A percentile compares a stretch with the other conserved stretches of the same genome.
phyloP scores from a whole-genome alignment of 92 coral and sea anemone genomes.

The Blastomussa wellsi region DNA sequence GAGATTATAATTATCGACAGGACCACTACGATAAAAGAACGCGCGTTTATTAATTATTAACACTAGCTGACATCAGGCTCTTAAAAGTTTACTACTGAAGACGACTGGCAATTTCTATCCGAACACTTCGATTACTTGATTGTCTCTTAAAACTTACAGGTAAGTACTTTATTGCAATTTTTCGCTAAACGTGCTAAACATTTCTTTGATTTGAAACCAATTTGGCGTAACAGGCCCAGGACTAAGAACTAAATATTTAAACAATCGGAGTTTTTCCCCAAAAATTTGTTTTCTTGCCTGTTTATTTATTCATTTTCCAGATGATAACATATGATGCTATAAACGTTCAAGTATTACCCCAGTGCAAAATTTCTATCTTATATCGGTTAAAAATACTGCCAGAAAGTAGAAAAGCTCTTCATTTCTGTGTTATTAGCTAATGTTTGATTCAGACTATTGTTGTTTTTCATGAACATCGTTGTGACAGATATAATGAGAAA shows the following conservation, averaged over 20 bases:
- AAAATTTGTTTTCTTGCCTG: neutral
- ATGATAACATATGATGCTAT: neutral
- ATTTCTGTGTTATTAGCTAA: neutral
- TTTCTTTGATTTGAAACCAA: neutral
- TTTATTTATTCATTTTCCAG: constrained; percentile 1
- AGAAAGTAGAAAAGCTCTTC: neutral
- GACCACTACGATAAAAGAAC: neutral
- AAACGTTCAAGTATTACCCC: neutral
- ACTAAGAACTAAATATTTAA: neutral
- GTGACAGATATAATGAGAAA: neutral
- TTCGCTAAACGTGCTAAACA: neutral
- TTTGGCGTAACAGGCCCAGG: neutral
- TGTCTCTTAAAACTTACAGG: neutral
- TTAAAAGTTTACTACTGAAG: neutral
- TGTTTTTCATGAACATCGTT: neutral
- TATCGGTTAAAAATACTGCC: neutral
- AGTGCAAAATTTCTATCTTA: neutral
- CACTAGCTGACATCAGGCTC: neutral
- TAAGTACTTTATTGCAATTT: neutral
- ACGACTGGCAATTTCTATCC: neutral
- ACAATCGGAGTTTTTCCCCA: neutral
- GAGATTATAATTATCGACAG: neutral
- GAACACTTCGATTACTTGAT: constrained; percentile 4
- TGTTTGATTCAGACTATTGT: neutral
- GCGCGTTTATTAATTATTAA: neutral